Evolutionary conservation across 2,888 invertebrate species (phyloP).

Genomic region (Drosophila neotestacea): DNA sequence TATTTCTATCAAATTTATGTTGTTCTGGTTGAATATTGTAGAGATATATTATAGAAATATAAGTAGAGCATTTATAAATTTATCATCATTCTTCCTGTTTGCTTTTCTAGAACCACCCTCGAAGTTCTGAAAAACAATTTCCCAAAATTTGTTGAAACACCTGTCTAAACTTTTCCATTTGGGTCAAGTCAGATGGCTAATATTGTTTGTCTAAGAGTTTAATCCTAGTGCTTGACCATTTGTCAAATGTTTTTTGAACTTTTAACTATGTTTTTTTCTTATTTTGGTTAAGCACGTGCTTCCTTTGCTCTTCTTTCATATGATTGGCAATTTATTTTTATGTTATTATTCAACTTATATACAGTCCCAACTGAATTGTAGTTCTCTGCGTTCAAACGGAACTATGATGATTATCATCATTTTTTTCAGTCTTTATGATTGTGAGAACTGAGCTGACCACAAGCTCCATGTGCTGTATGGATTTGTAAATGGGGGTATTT

Average conservation of each 20-base stretch:
- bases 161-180: constrained; percentile 46
- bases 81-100: not conserved
- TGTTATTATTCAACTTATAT: constrained; percentile 12
- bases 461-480: constrained; percentile 12
- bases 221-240: constrained; percentile 10
- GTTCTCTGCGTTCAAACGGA: constrained; percentile 2
- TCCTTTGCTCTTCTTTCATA: not conserved
- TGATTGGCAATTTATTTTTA: constrained; percentile 41
- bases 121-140: not conserved
- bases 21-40: not conserved
- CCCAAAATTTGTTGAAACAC: constrained; percentile 14
- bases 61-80: not conserved
- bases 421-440: not conserved
- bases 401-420: constrained; percentile 50
- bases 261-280: constrained; percentile 21
- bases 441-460: constrained; percentile 9
- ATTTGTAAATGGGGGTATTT: not conserved
- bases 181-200: constrained; percentile 25
- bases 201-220: constrained; percentile 27
- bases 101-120: not conserved
- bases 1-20: not conserved
- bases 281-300: constrained; percentile 19
- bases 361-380: constrained; percentile 44
- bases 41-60: too few relatives aligned
- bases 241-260: constrained; percentile 37